These are phyloP conservation scores for Apotomis turbidana DNA, from an alignment of 2,888 invertebrate genomes.

Conservation along the genomic window DNA sequence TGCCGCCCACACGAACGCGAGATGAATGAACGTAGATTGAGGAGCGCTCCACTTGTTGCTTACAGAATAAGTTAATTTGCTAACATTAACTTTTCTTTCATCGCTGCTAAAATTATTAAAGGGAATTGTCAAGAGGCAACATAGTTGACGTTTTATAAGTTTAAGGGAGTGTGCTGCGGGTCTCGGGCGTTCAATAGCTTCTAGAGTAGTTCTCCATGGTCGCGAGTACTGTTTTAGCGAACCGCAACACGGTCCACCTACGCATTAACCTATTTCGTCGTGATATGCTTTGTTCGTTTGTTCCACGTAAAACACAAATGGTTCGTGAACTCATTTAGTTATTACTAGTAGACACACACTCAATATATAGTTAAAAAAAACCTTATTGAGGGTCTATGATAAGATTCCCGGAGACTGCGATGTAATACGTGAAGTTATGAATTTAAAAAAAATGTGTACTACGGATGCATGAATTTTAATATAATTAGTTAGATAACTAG, in stretches of 20 bases:
- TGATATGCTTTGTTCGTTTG: constrained; percentile 11
- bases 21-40: constrained; percentile 29
- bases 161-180: neutral
- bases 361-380: too few species aligned
- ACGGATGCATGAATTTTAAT: too few species aligned
- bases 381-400: too few species aligned
- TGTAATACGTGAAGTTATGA: too few species aligned
- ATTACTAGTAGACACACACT: neutral
- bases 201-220: constrained; percentile 2
- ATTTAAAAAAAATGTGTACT: too few species aligned
- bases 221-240: constrained; percentile 13
- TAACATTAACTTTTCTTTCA: neutral
- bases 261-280: constrained; percentile 26
- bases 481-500: too few species aligned
- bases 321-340: neutral
- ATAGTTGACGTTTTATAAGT: neutral
- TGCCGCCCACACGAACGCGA: constrained; percentile 22
- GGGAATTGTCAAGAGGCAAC: neutral
- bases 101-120: neutral
- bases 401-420: too few species aligned
- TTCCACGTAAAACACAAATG: constrained; percentile 2
- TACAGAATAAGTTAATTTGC: constrained; percentile 24
- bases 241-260: constrained; percentile 17
- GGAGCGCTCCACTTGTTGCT: constrained; percentile 37
- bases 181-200: constrained; percentile 15